A percentile compares a stretch with the other conserved stretches of the same genome.
Evolutionary conservation across 1,140 invertebrate genomes (phyloP).

Genomic region (Archegozetes longisetosus): DNA sequence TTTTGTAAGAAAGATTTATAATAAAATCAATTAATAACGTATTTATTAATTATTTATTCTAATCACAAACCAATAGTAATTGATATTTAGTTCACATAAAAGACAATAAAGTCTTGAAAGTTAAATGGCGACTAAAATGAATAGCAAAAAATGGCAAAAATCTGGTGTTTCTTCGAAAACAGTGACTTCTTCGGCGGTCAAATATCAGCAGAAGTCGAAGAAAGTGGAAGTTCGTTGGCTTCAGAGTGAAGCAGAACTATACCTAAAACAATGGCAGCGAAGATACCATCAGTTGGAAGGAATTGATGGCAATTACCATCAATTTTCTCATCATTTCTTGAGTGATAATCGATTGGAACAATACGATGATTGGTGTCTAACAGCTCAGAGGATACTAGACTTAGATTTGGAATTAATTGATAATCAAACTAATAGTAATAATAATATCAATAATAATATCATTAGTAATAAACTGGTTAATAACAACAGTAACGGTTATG

Average conservation of each 20-base stretch:
- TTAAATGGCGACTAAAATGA: no score
- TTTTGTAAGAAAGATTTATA: no score
- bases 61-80: no score
- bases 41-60: no score
- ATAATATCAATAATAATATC: not conserved
- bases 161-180: not conserved
- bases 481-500: no score
- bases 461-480: no score
- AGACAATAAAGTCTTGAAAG: no score
- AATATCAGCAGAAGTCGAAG: not conserved
- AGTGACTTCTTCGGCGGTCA: not conserved
- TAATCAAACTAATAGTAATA: not conserved
- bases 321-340: not conserved
- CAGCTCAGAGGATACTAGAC: conserved; percentile 3
- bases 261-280: conserved; percentile 14
- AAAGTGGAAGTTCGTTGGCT: conserved; percentile 14
- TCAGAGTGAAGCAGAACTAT: not conserved
- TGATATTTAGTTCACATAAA: no score
- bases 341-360: conserved; percentile 1
- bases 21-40: no score
- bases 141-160: no score
- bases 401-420: not conserved
- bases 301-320: not conserved
- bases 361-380: conserved; percentile 6
- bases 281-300: conserved; percentile 11